Evolutionary conservation across 2,888 invertebrate species (phyloP).

Genomic region (Allolobophora icterica): DNA sequence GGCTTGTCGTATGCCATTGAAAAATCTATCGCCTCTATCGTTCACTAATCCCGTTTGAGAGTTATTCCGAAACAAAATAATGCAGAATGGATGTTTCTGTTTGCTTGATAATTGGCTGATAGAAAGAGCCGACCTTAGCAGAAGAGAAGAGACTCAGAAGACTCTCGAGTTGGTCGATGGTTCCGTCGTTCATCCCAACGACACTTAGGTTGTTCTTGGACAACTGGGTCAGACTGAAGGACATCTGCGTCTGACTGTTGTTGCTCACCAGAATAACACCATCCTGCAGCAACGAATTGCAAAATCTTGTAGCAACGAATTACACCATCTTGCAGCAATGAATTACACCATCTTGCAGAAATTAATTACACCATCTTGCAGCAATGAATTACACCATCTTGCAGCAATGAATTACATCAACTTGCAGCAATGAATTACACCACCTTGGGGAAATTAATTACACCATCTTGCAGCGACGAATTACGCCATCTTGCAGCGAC

Average conservation of each 20-base stretch:
- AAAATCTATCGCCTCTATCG: background rate
- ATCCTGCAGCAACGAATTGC: background rate
- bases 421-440: too few species aligned
- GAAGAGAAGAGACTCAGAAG: background rate
- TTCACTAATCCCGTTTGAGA: background rate
- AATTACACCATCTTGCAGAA: background rate
- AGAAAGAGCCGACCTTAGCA: background rate
- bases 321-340: background rate
- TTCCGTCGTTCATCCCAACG: background rate
- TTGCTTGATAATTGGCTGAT: background rate
- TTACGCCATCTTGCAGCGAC: background rate
- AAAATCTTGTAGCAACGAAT: background rate
- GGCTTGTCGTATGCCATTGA: too few species aligned
- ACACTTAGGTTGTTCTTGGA: background rate
- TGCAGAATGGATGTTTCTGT: background rate
- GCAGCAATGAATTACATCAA: background rate
- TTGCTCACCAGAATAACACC: slow-evolving; percentile 8
- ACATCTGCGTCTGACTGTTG: background rate
- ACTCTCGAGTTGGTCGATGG: background rate
- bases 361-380: background rate
- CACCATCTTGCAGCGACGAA: background rate
- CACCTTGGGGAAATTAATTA: too few species aligned
- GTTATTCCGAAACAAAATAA: background rate
- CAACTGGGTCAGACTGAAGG: slow-evolving; percentile 1
- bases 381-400: background rate